These are phyloP conservation scores for Scarus forsteni DNA, from an alignment of 2,797 vertebrate genomes.

Conservation along the genomic window DNA sequence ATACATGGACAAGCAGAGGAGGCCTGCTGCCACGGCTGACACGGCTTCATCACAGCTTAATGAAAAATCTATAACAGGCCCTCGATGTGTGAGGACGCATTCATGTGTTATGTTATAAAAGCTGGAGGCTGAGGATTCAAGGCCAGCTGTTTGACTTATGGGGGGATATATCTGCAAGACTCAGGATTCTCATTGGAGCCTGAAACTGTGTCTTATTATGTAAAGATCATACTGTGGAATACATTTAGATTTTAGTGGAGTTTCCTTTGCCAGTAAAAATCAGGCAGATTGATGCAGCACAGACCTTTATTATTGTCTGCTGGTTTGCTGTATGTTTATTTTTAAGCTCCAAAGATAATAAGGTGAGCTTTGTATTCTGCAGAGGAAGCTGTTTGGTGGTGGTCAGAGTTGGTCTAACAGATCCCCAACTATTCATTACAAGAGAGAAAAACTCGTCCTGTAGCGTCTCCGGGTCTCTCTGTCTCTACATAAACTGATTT, in stretches of 20 bases:
- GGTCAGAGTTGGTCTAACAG: slow-evolving; percentile 9
- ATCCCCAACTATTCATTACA: slow-evolving; percentile 2
- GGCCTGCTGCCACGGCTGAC: slow-evolving; percentile 7
- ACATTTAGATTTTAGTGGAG: neutral
- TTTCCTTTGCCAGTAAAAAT: neutral
- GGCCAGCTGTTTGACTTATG: slow-evolving; percentile 12
- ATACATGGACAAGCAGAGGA: neutral
- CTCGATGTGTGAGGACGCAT: slow-evolving; percentile 57
- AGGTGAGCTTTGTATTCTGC: slow-evolving; percentile 10
- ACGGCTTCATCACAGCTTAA: slow-evolving; percentile 43
- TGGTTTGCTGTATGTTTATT: neutral
- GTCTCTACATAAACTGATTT: neutral
- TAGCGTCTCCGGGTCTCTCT: neutral
- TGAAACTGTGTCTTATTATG: neutral
- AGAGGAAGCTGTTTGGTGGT: neutral
- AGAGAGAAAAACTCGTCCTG: neutral
- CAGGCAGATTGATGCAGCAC: neutral
- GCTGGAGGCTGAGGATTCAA: neutral
- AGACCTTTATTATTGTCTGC: neutral
- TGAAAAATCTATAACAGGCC: slow-evolving; percentile 49
- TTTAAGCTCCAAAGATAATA: neutral
- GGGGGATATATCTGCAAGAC: slow-evolving; percentile 17
- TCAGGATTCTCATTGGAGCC: slow-evolving; percentile 4
- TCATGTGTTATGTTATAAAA: slow-evolving; percentile 43
- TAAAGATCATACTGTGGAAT: slow-evolving; percentile 1